Percentiles rank a stretch among this genome's conserved stretches.
Conservation (phyloP, 1,140 invertebrate genomes). For the Penaeus vannamei region DNA sequence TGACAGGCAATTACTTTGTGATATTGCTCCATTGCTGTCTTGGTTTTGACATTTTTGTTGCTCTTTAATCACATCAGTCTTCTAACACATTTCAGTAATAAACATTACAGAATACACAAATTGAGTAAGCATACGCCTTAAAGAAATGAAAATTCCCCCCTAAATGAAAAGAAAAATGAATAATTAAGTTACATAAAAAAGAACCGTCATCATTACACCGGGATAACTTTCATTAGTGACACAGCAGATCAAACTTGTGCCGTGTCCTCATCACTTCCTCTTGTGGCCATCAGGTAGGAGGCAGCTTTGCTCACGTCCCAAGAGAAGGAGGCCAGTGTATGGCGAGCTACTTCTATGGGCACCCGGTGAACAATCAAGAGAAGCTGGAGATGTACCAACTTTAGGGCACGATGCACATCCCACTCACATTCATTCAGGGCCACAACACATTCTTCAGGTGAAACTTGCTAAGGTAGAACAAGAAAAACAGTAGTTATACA, state of each 20-base stretch:
- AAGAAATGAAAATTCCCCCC: too few relatives aligned
- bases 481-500: not conserved
- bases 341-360: slow-evolving; percentile 49
- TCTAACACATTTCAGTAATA: too few relatives aligned
- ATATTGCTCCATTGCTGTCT: too few relatives aligned
- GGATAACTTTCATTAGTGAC: not conserved
- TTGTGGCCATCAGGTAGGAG: slow-evolving; percentile 61
- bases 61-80: too few relatives aligned
- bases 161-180: too few relatives aligned
- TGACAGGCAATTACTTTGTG: too few relatives aligned
- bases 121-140: too few relatives aligned
- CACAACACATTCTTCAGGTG: slow-evolving; percentile 83
- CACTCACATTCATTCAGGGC: slow-evolving; percentile 88
- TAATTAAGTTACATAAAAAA: too few relatives aligned
- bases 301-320: slow-evolving; percentile 67
- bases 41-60: too few relatives aligned
- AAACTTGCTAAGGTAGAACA: slow-evolving; percentile 75
- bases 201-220: too few relatives aligned
- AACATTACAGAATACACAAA: too few relatives aligned
- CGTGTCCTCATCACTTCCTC: slow-evolving; percentile 54
- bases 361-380: slow-evolving; percentile 46
- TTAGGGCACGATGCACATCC: slow-evolving; percentile 80
- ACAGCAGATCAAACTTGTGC: slow-evolving; percentile 53
- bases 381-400: slow-evolving; percentile 62
- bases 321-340: slow-evolving; percentile 63